phyloP scores from a whole-genome alignment of 2,113 vertebrate genomes.

The Pagrus major region DNA sequence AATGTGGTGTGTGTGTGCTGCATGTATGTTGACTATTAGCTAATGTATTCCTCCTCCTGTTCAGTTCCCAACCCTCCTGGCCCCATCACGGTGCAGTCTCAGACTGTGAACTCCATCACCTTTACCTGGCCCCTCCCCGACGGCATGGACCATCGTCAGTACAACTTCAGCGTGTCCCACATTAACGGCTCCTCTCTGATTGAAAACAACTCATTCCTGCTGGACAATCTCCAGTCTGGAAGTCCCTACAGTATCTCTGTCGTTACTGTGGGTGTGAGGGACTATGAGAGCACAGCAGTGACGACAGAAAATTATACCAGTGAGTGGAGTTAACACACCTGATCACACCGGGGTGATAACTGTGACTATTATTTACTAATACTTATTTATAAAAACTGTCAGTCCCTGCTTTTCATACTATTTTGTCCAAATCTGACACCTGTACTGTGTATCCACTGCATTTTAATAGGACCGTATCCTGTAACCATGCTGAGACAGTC shows the following conservation, averaged over 20 bases:
- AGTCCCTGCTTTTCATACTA: too few species aligned
- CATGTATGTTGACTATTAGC: neutral
- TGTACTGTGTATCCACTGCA: neutral
- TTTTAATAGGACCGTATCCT: conserved; percentile 56
- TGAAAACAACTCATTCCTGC: conserved; percentile 11
- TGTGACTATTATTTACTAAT: neutral
- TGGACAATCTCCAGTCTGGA: conserved; percentile 58
- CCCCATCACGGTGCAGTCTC: conserved; percentile 30
- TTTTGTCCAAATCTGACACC: neutral
- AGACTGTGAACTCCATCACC: conserved; percentile 62
- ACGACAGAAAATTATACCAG: conserved; percentile 60
- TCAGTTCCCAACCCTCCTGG: conserved; percentile 78
- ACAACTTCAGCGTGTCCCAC: conserved; percentile 56
- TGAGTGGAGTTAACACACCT: conserved; percentile 52
- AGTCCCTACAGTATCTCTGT: conserved; percentile 64
- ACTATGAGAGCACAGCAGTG: conserved; percentile 55
- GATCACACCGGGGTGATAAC: neutral
- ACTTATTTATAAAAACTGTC: too few species aligned
- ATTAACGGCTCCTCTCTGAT: accelerated
- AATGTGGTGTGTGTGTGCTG: neutral
- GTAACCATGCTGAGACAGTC: conserved; percentile 31
- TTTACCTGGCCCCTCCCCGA: conserved; percentile 67
- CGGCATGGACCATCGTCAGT: conserved; percentile 45
- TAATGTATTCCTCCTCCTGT: neutral
- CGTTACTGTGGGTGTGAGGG: conserved; percentile 54